Percentiles rank a stretch among this genome's conserved stretches.
Conservation (phyloP, 2,888 invertebrate species). For the Nomada lathburiana region DNA sequence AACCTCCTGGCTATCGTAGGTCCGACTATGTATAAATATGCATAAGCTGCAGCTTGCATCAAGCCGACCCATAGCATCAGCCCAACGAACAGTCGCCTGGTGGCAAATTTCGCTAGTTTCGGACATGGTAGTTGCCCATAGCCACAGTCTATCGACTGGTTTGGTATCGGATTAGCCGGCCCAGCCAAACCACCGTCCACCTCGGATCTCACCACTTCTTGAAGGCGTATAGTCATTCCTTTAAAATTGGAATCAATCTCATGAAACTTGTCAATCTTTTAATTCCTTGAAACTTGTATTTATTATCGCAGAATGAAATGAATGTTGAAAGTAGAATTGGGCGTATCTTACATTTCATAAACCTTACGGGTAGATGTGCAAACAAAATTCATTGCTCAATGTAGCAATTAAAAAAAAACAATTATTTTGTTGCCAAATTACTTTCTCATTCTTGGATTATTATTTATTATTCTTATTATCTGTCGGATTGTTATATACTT, state of each 20-base stretch:
- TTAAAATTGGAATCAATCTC: constrained; percentile 2
- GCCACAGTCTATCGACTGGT: constrained; percentile 81
- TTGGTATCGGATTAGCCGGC: constrained; percentile 81
- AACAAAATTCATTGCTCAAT: no score
- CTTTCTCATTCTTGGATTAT: no score
- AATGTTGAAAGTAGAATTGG: no score
- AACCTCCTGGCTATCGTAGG: constrained; percentile 80
- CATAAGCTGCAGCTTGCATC: constrained; percentile 78
- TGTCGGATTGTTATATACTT: no score
- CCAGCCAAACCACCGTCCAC: constrained; percentile 79
- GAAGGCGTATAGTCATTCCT: constrained; percentile 78
- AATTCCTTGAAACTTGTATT: not conserved
- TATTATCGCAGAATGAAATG: no score
- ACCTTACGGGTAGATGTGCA: no score
- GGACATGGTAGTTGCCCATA: constrained; percentile 79
- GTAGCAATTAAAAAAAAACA: no score
- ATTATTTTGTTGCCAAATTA: no score
- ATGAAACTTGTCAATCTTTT: no score
- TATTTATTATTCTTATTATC: no score
- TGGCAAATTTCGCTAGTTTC: constrained; percentile 80
- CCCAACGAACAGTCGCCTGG: constrained; percentile 77
- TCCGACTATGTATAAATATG: constrained; percentile 77
- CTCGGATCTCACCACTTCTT: constrained; percentile 80
- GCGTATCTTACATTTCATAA: no score
- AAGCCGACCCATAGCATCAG: constrained; percentile 79